A percentile compares a stretch with the other conserved stretches of the same genome.
These are phyloP conservation scores for Cheilosia variabilis DNA, from an alignment of 2,888 invertebrate species.

Conservation along the genomic window DNA sequence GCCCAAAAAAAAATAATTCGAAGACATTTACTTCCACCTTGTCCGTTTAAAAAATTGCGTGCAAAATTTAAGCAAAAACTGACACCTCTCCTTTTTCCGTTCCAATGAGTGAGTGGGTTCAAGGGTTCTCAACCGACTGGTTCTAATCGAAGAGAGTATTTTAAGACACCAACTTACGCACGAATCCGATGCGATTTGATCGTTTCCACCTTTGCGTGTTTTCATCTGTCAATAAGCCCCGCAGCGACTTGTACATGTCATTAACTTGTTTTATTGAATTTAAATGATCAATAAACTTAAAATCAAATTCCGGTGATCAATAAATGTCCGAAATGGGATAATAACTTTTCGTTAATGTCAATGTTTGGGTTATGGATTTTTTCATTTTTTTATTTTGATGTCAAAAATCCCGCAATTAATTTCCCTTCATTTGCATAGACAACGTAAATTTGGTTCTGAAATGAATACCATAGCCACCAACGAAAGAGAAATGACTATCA, in stretches of 20 bases:
- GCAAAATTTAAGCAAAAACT: too few relatives aligned
- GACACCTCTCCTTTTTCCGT: too few relatives aligned
- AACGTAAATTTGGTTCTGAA: constrained; percentile 31
- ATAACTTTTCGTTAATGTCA: constrained; percentile 1
- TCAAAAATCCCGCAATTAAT: constrained; percentile 14
- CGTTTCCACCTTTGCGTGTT: neutral
- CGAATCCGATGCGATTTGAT: neutral
- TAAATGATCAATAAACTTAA: constrained; percentile 23
- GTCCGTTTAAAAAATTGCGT: too few relatives aligned
- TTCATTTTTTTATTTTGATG: constrained; percentile 1
- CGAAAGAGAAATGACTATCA: constrained; percentile 50
- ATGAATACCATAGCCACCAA: constrained; percentile 8
- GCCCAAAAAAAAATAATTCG: too few relatives aligned
- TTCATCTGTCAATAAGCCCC: neutral
- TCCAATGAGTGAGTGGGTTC: neutral
- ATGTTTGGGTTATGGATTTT: neutral
- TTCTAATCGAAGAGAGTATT: neutral
- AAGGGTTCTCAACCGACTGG: neutral
- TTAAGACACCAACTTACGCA: neutral
- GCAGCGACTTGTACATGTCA: too few relatives aligned
- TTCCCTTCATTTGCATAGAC: constrained; percentile 19
- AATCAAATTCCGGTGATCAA: neutral
- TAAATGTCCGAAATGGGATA: constrained; percentile 17
- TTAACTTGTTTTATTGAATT: constrained; percentile 16
- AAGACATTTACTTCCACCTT: too few relatives aligned